These are phyloP conservation scores for Ricordea florida DNA, from an alignment of 92 coral and sea anemone genomes.

Conservation along the genomic window DNA sequence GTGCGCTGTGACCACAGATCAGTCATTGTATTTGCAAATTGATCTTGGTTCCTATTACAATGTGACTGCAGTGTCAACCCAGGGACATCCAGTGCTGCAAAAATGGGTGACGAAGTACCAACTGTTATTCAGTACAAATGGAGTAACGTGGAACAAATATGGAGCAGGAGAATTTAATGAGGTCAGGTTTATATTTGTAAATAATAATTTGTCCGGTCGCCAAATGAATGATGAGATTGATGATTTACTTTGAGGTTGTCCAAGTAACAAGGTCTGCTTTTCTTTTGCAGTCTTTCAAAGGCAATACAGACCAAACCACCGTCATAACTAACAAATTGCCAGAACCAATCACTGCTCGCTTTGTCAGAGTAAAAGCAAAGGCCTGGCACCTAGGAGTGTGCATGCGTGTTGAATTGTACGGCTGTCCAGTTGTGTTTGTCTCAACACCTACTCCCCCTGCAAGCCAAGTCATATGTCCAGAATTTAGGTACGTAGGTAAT, in stretches of 20 bases:
- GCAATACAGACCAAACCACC: constrained; percentile 49
- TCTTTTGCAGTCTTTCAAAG: constrained; percentile 46
- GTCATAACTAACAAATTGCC: constrained; percentile 51
- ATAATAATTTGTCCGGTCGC: no score
- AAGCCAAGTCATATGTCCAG: constrained; percentile 50
- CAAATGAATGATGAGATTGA: neutral
- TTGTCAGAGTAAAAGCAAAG: constrained; percentile 59
- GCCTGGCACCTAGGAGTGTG: constrained; percentile 58
- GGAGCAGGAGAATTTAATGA: constrained; percentile 22
- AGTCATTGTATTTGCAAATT: constrained; percentile 59
- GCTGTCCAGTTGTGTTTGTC: constrained; percentile 33
- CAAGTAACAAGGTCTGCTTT: neutral
- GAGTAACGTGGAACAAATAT: constrained; percentile 69
- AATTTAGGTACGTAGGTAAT: constrained; percentile 55
- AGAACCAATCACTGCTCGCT: constrained; percentile 54
- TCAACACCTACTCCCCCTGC: constrained; percentile 26
- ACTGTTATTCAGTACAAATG: constrained; percentile 63
- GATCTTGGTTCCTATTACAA: constrained; percentile 53
- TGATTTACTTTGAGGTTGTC: neutral
- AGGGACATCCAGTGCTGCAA: constrained; percentile 68
- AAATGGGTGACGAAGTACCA: constrained; percentile 61
- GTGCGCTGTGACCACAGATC: constrained; percentile 57
- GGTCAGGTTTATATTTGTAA: neutral
- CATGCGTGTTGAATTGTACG: constrained; percentile 71
- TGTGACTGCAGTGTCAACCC: constrained; percentile 69